phyloP scores from a whole-genome alignment of 2,113 vertebrate genomes.

The Anguilla japonica region DNA sequence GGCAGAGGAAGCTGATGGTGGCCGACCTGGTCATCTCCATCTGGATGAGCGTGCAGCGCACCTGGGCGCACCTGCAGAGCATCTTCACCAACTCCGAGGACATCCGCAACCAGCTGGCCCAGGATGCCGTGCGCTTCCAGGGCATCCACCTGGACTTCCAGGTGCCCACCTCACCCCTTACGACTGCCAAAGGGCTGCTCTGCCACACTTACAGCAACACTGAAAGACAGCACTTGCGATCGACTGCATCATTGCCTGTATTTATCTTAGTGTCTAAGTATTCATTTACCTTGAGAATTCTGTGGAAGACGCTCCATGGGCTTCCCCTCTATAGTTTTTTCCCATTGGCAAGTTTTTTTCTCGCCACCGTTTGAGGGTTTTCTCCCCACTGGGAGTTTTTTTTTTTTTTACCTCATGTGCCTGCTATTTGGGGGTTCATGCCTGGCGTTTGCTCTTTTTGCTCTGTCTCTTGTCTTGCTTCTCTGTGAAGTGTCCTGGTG shows the following conservation, averaged over 20 bases:
- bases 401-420: too few relatives aligned
- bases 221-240: not conserved
- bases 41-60: constrained; percentile 77
- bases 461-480: too few relatives aligned
- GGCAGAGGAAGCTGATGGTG: constrained; percentile 76
- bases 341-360: too few relatives aligned
- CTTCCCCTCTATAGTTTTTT: too few relatives aligned
- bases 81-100: constrained; percentile 81
- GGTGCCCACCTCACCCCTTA: constrained; percentile 49
- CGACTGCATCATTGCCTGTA: not conserved
- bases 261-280: not conserved
- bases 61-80: constrained; percentile 79
- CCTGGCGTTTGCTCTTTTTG: too few relatives aligned
- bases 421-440: too few relatives aligned
- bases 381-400: too few relatives aligned
- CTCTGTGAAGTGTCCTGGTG: too few relatives aligned
- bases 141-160: constrained; percentile 76
- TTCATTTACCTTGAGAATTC: not conserved
- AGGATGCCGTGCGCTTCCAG: constrained; percentile 71
- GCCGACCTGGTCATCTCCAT: constrained; percentile 73
- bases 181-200: not conserved
- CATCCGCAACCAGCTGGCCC: constrained; percentile 75
- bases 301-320: too few relatives aligned
- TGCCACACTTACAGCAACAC: not conserved
- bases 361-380: too few relatives aligned